Base-by-base conservation (phyloP, 92 coral and sea anemone species). In the Nematostella vectensis region DNA sequence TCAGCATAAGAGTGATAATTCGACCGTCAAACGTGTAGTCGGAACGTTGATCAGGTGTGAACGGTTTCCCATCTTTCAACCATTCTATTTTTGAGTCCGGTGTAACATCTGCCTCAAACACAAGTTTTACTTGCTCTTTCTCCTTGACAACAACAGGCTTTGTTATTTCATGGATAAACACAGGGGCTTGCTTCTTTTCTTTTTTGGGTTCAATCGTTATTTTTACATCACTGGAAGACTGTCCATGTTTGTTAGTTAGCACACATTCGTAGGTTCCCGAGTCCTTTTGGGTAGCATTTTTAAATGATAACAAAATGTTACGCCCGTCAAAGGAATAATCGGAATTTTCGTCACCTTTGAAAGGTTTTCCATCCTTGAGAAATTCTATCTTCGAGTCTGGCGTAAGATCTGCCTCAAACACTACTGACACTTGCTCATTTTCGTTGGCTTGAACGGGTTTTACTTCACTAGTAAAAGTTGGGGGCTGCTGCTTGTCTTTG, bases 21-120 rank as follows among this genome's bases (percentile, higher is more conserved):
- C 75, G 72, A 10, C 91, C 88, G 29, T 81, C 78, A 22, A 72
- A 50, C 33, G 75, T 73, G 3, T 59, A 55, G 39, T 80, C 75
- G 21, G 70, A 54, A 27, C 98, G 75, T 43, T 61, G 66, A 50
- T 77, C 88, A 3, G 76, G 71, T 29, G 70, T 74, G 51, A 91
- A 58, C 6, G 76, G 82, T 21, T 81, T 84, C 29, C 59, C 69
- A 22, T 85, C 98, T 68, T 75, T 85, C 30, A 85, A 76, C 98
- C 98, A 91, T 29, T 85, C 89, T 26, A 85, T 65, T 58, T 47
- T 77, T 45, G 96, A 78, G 17, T 64, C 80, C 22, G 95, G 87
- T 18, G 22, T 38, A 4, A 82, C 89, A 31, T 62, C 69, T 26
- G 85, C 80, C 52, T 67, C 78, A 56, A 94, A 91, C 48, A 68